Percentiles rank a stretch among this genome's conserved stretches.
Conservation (phyloP, 2,797 vertebrate species). For the Enteromius thamalakanensis region DNA sequence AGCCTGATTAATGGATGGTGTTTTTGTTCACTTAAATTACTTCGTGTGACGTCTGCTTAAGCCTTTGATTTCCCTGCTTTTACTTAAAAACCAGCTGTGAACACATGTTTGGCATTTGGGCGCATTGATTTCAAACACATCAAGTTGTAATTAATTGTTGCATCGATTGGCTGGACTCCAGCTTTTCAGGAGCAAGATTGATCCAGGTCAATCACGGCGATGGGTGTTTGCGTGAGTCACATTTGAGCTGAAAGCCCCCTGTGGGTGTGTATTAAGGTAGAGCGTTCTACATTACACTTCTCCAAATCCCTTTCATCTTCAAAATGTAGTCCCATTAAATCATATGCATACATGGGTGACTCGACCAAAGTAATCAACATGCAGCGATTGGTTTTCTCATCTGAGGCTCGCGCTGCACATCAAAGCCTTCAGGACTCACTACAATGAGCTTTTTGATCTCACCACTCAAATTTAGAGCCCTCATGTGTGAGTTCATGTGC, state of each 20-base stretch:
- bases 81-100: conserved; percentile 40
- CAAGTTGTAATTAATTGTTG: conserved; percentile 44
- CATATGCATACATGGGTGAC: conserved; percentile 63
- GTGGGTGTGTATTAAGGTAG: conserved; percentile 43
- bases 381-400: conserved; percentile 58
- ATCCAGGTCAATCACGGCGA: conserved; percentile 22
- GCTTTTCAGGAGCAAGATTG: conserved; percentile 44
- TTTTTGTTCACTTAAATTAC: conserved; percentile 42
- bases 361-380: conserved; percentile 60
- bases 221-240: conserved; percentile 15
- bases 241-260: conserved; percentile 30
- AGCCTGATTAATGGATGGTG: conserved; percentile 59
- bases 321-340: conserved; percentile 62
- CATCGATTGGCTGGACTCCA: conserved; percentile 27
- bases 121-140: conserved; percentile 44
- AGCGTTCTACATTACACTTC: conserved; percentile 50
- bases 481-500: conserved; percentile 51
- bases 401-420: conserved; percentile 66
- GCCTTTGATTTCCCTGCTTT: conserved; percentile 32
- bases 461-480: conserved; percentile 48
- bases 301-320: conserved; percentile 46
- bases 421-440: conserved; percentile 64
- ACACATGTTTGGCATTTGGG: conserved; percentile 49
- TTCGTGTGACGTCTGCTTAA: conserved; percentile 4
- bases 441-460: conserved; percentile 60